Conservation (phyloP, 2,113 vertebrate species). For the Calidris pygmaea region DNA sequence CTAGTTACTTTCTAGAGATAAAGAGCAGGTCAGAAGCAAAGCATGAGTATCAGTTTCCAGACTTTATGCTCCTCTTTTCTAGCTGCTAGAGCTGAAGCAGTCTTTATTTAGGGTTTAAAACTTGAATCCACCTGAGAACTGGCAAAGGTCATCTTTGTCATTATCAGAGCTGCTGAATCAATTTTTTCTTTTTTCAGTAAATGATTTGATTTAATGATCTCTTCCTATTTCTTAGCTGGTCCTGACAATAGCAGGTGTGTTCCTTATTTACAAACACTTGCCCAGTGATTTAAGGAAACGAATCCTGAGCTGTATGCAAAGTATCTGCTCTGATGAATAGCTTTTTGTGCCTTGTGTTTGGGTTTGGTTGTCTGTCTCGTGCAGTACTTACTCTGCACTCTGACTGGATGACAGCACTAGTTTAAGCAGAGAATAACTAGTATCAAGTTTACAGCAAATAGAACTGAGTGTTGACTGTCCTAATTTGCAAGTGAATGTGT, state of each 20-base stretch:
- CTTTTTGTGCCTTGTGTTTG: background rate
- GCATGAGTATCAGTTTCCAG: background rate
- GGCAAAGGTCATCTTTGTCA: background rate
- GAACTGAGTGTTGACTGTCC: background rate
- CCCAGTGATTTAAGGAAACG: background rate
- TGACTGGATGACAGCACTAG: background rate
- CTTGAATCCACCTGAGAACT: background rate
- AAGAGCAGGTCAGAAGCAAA: background rate
- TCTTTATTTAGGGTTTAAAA: background rate
- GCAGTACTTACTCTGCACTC: background rate
- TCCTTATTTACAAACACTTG: background rate
- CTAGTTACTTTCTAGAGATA: background rate
- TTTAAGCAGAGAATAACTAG: background rate
- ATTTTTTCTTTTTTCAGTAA: background rate
- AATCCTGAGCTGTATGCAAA: background rate
- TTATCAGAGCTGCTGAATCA: background rate
- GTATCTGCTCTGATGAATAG: background rate
- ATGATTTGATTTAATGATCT: background rate
- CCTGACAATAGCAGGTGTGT: background rate
- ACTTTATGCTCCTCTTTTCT: background rate
- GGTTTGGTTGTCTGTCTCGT: background rate
- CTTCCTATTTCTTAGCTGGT: background rate
- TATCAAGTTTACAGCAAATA: background rate
- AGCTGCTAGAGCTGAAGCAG: background rate
- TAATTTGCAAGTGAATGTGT: background rate